These are phyloP conservation scores for Phyllostomus hastatus DNA, from an alignment of 2,113 vertebrate genomes.

Conservation along the genomic window DNA sequence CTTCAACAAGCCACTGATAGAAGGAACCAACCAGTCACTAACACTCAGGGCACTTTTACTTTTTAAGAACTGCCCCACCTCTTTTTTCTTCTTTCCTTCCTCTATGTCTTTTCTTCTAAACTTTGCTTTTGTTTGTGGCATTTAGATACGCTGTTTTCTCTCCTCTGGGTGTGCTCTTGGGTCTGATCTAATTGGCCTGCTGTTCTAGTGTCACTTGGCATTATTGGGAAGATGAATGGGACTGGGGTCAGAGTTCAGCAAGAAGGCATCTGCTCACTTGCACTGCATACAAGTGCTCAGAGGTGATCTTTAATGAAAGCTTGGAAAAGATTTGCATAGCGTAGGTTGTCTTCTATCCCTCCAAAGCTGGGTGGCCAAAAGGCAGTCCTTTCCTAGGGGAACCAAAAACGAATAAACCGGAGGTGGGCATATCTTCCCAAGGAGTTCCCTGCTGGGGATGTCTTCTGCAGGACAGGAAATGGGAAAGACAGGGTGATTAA, in stretches of 20 bases:
- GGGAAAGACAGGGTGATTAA: background rate
- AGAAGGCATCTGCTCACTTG: conserved; percentile 64
- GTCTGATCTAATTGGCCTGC: conserved; percentile 70
- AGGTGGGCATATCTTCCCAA: background rate
- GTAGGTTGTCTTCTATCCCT: background rate
- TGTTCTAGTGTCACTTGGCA: conserved; percentile 63
- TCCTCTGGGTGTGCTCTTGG: conserved; percentile 30
- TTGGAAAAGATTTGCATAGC: conserved; percentile 6
- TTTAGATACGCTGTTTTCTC: conserved; percentile 52
- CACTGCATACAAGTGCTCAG: conserved; percentile 29
- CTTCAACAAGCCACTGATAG: background rate
- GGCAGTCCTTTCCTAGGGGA: background rate
- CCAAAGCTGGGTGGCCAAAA: background rate
- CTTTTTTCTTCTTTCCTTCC: background rate
- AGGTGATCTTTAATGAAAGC: conserved; percentile 59
- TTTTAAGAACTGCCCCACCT: background rate
- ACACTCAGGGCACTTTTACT: background rate
- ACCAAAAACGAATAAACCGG: background rate
- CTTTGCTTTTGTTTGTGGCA: conserved; percentile 31
- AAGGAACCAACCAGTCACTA: background rate
- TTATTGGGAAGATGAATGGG: conserved; percentile 71
- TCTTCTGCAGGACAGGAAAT: background rate
- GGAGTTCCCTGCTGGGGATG: background rate
- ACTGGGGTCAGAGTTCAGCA: conserved; percentile 57
- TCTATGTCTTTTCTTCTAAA: conserved; percentile 5